Evolutionary conservation across 2,113 vertebrate genomes (phyloP).

Genomic region (Bos javanicus): DNA sequence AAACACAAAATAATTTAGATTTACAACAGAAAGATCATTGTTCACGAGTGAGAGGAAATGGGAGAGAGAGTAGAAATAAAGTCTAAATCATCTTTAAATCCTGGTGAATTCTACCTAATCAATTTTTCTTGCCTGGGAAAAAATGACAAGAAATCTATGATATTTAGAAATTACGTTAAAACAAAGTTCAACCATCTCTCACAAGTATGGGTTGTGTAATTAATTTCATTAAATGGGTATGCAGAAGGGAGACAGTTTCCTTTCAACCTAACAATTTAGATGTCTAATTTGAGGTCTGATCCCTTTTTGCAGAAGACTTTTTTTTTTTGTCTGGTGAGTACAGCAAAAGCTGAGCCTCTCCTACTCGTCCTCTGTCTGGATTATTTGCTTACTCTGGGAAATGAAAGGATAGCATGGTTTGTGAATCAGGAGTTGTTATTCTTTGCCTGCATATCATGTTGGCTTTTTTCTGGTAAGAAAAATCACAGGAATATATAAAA

Average conservation of each 20-base stretch:
- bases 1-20: background rate
- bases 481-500: slow-evolving; percentile 74
- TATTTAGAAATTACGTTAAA: slow-evolving; percentile 38
- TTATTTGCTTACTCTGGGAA: slow-evolving; percentile 75
- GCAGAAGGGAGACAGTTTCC: slow-evolving; percentile 14
- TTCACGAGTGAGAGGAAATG: background rate
- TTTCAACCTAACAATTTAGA: slow-evolving; percentile 36
- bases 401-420: slow-evolving; percentile 65
- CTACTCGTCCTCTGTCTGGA: slow-evolving; percentile 46
- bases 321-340: slow-evolving; percentile 46
- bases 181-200: background rate
- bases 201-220: background rate
- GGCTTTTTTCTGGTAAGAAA: slow-evolving; percentile 44
- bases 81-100: slow-evolving; percentile 8
- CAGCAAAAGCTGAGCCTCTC: background rate
- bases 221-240: background rate
- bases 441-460: slow-evolving; percentile 72
- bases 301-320: slow-evolving; percentile 36
- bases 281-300: slow-evolving; percentile 51
- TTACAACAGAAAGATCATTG: background rate
- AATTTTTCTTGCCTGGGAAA: background rate
- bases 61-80: background rate
- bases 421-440: slow-evolving; percentile 68
- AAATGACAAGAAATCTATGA: slow-evolving; percentile 2
- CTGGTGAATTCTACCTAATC: background rate